Evolutionary conservation across 1,140 invertebrate species (phyloP).

Genomic region (Aricia agestis): DNA sequence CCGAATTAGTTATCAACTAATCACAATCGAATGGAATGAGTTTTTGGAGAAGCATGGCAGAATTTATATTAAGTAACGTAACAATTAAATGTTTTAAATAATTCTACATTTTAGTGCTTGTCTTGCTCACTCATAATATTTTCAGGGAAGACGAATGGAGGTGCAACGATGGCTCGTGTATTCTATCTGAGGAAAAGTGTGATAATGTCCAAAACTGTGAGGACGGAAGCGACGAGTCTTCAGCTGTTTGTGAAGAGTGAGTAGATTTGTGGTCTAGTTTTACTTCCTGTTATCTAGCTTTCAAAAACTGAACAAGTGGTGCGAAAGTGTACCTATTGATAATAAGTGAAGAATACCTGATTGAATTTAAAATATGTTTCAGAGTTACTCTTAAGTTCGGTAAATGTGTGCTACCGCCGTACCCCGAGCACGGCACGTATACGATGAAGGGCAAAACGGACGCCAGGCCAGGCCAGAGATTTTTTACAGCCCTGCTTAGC

Average conservation of each 20-base stretch:
- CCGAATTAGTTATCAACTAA: too few relatives aligned
- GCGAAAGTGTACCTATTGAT: too few relatives aligned
- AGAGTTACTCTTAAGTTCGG: background rate
- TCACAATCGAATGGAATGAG: too few relatives aligned
- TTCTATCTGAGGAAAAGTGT: conserved; percentile 74
- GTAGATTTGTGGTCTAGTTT: too few relatives aligned
- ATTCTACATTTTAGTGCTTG: too few relatives aligned
- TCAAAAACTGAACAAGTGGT: conserved; percentile 28
- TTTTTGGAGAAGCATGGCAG: too few relatives aligned
- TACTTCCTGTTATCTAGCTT: too few relatives aligned
- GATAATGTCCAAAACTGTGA: conserved; percentile 76
- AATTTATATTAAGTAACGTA: too few relatives aligned
- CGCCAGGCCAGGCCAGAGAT: background rate
- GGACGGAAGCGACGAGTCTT: conserved; percentile 79
- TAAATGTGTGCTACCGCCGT: background rate
- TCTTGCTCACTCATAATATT: conserved; percentile 7
- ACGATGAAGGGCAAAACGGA: background rate
- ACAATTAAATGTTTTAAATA: too few relatives aligned
- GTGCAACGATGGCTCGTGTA: conserved; percentile 80
- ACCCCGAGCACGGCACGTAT: background rate
- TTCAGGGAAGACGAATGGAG: conserved; percentile 54
- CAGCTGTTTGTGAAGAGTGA: conserved; percentile 59
- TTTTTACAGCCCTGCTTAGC: background rate
- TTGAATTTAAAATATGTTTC: background rate
- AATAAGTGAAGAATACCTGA: too few relatives aligned